phyloP scores from a whole-genome alignment of 2,888 invertebrate species.

The Melikaiella ostensackeni region DNA sequence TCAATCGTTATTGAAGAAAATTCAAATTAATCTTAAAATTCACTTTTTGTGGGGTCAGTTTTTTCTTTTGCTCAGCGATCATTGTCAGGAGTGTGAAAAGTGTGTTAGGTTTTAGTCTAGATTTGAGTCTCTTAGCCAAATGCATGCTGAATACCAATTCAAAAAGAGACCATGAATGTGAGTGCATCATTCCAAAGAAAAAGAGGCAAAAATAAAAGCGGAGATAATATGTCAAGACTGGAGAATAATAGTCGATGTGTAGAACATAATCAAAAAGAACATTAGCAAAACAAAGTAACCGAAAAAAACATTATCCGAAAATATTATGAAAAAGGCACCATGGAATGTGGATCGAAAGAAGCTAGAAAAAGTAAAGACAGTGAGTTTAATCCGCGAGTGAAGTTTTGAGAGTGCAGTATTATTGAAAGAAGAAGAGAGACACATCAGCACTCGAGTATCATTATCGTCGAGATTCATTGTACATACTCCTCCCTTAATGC shows the following conservation, averaged over 20 bases:
- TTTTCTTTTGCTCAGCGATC: background rate
- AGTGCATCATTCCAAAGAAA: slow-evolving; percentile 36
- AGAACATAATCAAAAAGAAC: slow-evolving; percentile 37
- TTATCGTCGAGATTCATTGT: slow-evolving; percentile 26
- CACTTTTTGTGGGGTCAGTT: slow-evolving; percentile 1
- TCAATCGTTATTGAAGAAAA: background rate
- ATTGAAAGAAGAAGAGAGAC: slow-evolving; percentile 20
- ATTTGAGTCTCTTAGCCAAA: slow-evolving; percentile 25
- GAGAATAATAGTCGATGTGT: slow-evolving; percentile 37
- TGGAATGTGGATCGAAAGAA: slow-evolving; percentile 40
- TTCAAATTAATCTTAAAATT: background rate
- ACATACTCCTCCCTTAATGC: background rate
- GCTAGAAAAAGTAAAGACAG: slow-evolving; percentile 10
- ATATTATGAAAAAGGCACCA: slow-evolving; percentile 37
- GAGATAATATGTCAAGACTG: slow-evolving; percentile 40
- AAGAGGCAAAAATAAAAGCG: slow-evolving; percentile 42
- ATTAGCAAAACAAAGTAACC: slow-evolving; percentile 41
- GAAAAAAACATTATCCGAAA: slow-evolving; percentile 12
- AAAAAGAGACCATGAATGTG: slow-evolving; percentile 22
- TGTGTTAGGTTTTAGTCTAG: slow-evolving; percentile 28
- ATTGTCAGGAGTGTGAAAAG: slow-evolving; percentile 32
- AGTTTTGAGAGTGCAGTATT: slow-evolving; percentile 34
- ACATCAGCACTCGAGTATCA: slow-evolving; percentile 8
- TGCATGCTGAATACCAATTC: slow-evolving; percentile 27
- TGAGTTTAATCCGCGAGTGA: slow-evolving; percentile 33